These are phyloP conservation scores for Philopotamus ludificatus DNA, from an alignment of 1,140 invertebrate genomes.

Conservation along the genomic window DNA sequence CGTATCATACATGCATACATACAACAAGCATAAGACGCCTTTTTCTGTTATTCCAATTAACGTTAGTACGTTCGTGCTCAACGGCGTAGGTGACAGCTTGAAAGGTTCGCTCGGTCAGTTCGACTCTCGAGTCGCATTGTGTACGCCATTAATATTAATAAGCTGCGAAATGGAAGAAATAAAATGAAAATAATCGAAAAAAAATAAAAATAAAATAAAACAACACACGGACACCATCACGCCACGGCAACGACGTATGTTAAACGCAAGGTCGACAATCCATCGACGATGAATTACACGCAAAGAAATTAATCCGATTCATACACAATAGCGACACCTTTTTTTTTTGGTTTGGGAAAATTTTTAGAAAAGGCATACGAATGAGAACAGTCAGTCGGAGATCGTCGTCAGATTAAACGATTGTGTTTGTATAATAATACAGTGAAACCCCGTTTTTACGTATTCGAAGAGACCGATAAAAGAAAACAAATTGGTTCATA, in stretches of 20 bases:
- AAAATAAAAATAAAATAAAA: too few relatives aligned
- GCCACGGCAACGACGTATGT: background rate
- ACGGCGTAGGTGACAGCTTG: background rate
- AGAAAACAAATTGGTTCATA: too few relatives aligned
- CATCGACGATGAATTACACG: background rate
- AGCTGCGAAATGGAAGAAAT: background rate
- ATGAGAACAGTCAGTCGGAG: too few relatives aligned
- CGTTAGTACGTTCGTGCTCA: background rate
- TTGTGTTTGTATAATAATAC: too few relatives aligned
- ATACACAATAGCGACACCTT: background rate
- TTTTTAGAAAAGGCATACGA: too few relatives aligned
- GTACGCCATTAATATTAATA: background rate
- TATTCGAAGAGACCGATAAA: too few relatives aligned
- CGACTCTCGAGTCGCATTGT: background rate
- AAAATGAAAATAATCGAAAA: too few relatives aligned
- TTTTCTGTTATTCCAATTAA: background rate
- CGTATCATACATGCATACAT: too few relatives aligned
- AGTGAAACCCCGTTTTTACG: too few relatives aligned
- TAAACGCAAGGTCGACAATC: background rate
- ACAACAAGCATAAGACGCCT: too few relatives aligned
- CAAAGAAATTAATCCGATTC: background rate
- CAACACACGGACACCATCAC: background rate
- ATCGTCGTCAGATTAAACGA: too few relatives aligned
- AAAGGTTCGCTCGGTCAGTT: background rate
- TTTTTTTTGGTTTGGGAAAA: background rate